phyloP scores from a whole-genome alignment of 2,113 vertebrate genomes.

The Xiphophorus hellerii region DNA sequence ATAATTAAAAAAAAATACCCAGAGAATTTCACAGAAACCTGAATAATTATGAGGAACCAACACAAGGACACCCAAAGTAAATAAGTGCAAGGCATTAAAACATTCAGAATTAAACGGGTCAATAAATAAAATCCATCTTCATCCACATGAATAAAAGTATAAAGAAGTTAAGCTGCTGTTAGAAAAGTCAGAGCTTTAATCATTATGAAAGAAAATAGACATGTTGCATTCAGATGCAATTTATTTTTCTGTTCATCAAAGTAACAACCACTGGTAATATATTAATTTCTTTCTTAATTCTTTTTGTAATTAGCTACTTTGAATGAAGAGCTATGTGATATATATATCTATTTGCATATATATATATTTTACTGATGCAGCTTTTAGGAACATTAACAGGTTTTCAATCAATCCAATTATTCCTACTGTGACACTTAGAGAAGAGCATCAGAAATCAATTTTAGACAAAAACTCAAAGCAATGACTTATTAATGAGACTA shows the following conservation, averaged over 20 bases:
- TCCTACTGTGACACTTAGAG: background rate
- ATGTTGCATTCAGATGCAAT: background rate
- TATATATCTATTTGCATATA: too few relatives aligned
- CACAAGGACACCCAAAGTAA: background rate
- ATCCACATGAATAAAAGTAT: background rate
- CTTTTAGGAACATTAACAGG: background rate
- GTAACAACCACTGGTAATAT: background rate
- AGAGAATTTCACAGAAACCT: slow-evolving; percentile 1
- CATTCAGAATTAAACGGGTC: background rate
- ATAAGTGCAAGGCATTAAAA: background rate
- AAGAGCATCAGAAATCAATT: slow-evolving; percentile 37
- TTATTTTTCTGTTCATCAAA: background rate
- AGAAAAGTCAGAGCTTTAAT: background rate
- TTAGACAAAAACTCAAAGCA: background rate
- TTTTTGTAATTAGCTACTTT: background rate
- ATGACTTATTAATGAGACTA: background rate
- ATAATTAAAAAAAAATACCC: background rate
- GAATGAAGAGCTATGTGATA: background rate
- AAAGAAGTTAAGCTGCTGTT: slow-evolving; percentile 1
- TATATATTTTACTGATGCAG: background rate
- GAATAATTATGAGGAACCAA: background rate
- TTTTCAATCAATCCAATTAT: slow-evolving; percentile 4
- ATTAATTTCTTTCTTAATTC: slow-evolving; percentile 14
- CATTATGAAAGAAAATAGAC: background rate
- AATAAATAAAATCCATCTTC: slow-evolving; percentile 15